Conservation (phyloP, 2,113 vertebrate genomes). For the Pygoscelis adeliae region DNA sequence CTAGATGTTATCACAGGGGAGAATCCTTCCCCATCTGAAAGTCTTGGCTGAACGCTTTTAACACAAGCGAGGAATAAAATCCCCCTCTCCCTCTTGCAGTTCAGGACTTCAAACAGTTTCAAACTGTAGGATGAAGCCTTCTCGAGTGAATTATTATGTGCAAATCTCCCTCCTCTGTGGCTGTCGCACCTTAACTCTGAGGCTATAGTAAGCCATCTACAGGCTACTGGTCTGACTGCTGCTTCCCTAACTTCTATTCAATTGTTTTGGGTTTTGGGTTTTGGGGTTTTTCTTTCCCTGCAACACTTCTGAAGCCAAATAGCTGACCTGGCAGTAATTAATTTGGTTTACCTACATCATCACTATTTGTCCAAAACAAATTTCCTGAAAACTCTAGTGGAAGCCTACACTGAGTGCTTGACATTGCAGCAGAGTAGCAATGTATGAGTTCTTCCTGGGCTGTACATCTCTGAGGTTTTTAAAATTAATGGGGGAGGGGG, state of each 20-base stretch:
- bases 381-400: background rate
- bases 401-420: background rate
- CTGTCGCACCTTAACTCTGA: background rate
- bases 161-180: background rate
- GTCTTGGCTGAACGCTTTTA: background rate
- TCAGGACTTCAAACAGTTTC: background rate
- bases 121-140: background rate
- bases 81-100: background rate
- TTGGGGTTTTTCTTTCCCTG: background rate
- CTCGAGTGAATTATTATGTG: background rate
- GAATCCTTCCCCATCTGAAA: background rate
- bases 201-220: background rate
- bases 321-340: background rate
- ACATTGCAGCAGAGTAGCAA: background rate
- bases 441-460: background rate
- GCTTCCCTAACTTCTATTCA: background rate
- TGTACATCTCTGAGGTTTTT: background rate
- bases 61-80: background rate
- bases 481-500: background rate
- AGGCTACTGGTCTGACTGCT: background rate
- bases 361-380: background rate
- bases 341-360: background rate
- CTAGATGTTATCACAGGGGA: background rate
- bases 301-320: background rate
- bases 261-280: rapidly evolving